phyloP scores from a whole-genome alignment of 2,113 vertebrate species.

The Mola mola region DNA sequence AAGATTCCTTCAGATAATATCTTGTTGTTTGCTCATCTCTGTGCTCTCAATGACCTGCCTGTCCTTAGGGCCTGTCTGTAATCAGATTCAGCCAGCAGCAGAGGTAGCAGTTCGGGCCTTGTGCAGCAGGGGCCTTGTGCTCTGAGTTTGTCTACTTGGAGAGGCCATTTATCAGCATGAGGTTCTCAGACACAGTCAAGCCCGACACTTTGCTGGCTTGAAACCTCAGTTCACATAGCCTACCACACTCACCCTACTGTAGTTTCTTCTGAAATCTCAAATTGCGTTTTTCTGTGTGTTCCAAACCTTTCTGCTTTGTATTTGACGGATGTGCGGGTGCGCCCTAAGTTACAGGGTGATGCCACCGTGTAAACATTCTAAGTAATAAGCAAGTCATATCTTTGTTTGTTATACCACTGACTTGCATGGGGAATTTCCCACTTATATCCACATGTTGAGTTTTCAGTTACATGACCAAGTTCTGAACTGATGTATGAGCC shows the following conservation, averaged over 20 bases:
- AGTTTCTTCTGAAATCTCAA: constrained; percentile 59
- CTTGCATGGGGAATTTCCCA: constrained; percentile 63
- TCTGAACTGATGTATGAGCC: constrained; percentile 70
- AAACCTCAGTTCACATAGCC: constrained; percentile 60
- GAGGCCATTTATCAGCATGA: constrained; percentile 77
- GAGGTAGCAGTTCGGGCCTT: constrained; percentile 77
- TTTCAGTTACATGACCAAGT: constrained; percentile 79
- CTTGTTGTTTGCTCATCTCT: constrained; percentile 86
- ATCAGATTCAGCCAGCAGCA: constrained; percentile 79
- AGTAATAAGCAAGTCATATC: constrained; percentile 29
- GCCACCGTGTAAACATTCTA: constrained; percentile 23
- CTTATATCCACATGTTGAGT: constrained; percentile 58
- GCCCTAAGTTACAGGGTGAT: neutral
- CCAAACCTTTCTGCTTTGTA: constrained; percentile 6
- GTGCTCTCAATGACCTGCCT: constrained; percentile 84
- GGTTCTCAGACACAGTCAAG: constrained; percentile 71
- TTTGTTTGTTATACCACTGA: constrained; percentile 48
- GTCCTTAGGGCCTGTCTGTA: constrained; percentile 82
- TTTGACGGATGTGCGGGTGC: constrained; percentile 1
- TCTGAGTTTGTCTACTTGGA: constrained; percentile 72
- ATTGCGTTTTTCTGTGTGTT: constrained; percentile 44
- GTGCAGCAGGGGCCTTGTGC: constrained; percentile 74
- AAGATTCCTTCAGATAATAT: constrained; percentile 88
- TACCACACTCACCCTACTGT: constrained; percentile 36
- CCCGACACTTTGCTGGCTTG: constrained; percentile 68